Base-by-base conservation (phyloP, 2,888 invertebrate genomes). In the Drosophila prolongata region DNA sequence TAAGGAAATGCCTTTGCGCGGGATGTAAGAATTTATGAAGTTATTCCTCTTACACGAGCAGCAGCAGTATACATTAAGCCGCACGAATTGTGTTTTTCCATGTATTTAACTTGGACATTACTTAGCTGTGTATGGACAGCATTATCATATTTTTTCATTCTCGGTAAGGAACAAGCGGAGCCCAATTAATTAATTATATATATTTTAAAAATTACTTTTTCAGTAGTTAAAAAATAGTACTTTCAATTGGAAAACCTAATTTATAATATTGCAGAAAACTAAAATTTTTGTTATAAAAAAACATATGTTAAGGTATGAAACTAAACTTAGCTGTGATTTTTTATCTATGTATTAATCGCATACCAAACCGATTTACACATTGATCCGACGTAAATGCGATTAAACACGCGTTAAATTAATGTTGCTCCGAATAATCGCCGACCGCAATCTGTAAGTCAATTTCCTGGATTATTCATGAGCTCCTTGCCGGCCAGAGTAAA, bases 401-500 rank as follows among this genome's bases (percentile, higher is more conserved):
- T 61, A 52, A 61, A 34, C 27, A 42, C 27, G 50, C 56, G 72
- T 65, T 24, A 50, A 56, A 34, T 60, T 62, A 79, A 81, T 79
- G 75, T 56, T 9, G 54, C 44, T 70, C 64, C 57, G 74, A 75
- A 72, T 79, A 83, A 82, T 87, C 70, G 43, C 49, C 44, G 71
- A 34, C 57, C 52, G 75, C 74, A 80, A 78, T 77, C 70, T 60
- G 64, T 60, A 76, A 40, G 58, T 49, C 70, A 54, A 16, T 56
- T 71, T 44, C 49, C 50, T 73, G 75, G 73, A 43, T 79, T 79
- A 87, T 81, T 81, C 70, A 85, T 79, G 77, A 81, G 67, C 55
- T 52, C 5, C 13, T 55, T 6, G n/a, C 30, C 27, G 35, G 34
- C 19, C 44, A 16, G 40, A 16, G 47, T 27, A 35, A 44, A 52